Base-by-base conservation (phyloP, 2,797 vertebrate genomes). In the Sciaenops ocellatus region DNA sequence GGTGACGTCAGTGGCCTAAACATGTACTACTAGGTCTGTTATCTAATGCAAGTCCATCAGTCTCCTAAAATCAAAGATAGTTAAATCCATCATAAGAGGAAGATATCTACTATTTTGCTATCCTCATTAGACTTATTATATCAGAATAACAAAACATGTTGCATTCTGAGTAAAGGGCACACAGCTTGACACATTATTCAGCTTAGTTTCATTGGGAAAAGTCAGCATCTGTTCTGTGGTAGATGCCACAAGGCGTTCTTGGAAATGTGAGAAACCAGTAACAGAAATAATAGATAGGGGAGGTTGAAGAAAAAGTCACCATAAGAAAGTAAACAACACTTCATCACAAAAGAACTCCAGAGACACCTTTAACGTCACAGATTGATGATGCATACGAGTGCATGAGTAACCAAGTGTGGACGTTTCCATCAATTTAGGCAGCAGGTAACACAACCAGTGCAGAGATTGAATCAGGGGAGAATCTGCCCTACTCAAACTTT, bases 131-230 rank as follows among this genome's bases (percentile, higher is more conserved):
- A 84, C 51, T 41, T 70, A 46, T 78, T 84, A n/a, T 42, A 70
- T 47, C 79, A 59, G 69, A 73, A 80, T 69, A 77, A 83, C 51
- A 73, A 76, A 82, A 77, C 57, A 50, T 26, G 71, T 73, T 80
- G 77, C 68, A 55, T 65, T 72, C 28, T 52, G 62, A 72, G 76
- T n/a, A 76, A 86, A 82, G 73, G 73, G 56, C 70, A 61, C 63
- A 38, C 77, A 83, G 80, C 82, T 85, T 81, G 80, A 84, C 73
- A 65, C 76, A 63, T 83, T 86, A 75, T 83, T 84, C 87, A 72
- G 70, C 76, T 70, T 76, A 28, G 78, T 78, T 85, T 83, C 79
- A 22, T 11, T 47, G 68, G 75, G 73, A 81, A 69, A 78, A 78
- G 76, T 77, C 77, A 52, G 80, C 84, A 77, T 87, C 82, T 91